These are phyloP conservation scores for Molossus molossus DNA, from an alignment of 2,797 vertebrate genomes.

Conservation along the genomic window DNA sequence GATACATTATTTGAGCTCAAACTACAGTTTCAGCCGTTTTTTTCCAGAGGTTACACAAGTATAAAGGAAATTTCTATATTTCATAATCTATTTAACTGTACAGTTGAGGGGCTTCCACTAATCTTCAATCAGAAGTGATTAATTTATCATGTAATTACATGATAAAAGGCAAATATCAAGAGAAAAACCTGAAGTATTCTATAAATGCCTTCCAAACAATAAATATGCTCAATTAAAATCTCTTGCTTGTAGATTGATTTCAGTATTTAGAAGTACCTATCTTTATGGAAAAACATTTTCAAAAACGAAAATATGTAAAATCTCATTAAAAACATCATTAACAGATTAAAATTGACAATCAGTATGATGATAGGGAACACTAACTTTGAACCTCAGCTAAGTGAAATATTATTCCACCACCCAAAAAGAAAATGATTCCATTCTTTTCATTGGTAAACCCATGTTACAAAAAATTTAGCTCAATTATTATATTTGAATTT, in stretches of 20 bases:
- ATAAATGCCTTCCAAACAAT: conserved; percentile 55
- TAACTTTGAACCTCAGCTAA: neutral
- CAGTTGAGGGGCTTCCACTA: neutral
- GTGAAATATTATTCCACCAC: neutral
- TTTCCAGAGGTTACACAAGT: conserved; percentile 34
- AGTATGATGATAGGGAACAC: no score
- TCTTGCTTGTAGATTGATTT: neutral
- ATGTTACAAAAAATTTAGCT: conserved; percentile 27
- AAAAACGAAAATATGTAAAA: neutral
- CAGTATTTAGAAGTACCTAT: conserved; percentile 7
- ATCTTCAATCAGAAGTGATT: conserved; percentile 13
- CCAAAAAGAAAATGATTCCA: neutral
- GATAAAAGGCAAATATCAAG: conserved; percentile 51
- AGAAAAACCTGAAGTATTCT: conserved; percentile 48
- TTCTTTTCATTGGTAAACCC: neutral
- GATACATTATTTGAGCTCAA: neutral
- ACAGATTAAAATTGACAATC: no score
- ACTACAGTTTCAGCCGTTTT: conserved; percentile 21
- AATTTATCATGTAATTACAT: conserved; percentile 41
- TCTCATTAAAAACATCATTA: no score
- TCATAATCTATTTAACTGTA: conserved; percentile 52
- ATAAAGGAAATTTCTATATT: conserved; percentile 51
- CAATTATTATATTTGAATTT: conserved; percentile 34
- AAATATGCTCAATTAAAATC: conserved; percentile 55
- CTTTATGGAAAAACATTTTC: conserved; percentile 15